A percentile compares a stretch with the other conserved stretches of the same genome.
Evolutionary conservation across 2,797 vertebrate species (phyloP).

Genomic region (Diceros bicornis): DNA sequence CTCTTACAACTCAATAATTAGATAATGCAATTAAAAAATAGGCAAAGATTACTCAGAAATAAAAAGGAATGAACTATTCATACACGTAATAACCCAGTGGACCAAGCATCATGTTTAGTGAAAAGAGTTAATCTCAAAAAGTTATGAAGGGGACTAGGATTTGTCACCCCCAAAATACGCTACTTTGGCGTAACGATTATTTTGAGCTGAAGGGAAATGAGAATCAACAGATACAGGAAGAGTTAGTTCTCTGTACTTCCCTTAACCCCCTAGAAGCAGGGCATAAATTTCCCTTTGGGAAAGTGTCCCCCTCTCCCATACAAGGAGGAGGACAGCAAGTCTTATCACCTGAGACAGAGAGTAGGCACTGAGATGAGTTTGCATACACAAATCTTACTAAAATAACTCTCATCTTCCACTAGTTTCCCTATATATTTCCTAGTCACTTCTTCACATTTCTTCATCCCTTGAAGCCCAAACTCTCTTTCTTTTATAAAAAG

Average conservation of each 20-base stretch:
- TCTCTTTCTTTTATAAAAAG: neutral
- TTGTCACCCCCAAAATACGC: neutral
- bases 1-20: neutral
- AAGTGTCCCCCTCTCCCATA: neutral
- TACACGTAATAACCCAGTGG: neutral
- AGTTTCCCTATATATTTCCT: too few species aligned
- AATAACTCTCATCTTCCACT: too few species aligned
- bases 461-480: neutral
- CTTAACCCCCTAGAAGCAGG: neutral
- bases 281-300: neutral
- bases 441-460: too few species aligned
- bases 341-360: neutral
- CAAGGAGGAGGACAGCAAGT: neutral
- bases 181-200: neutral
- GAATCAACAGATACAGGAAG: neutral
- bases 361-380: too few species aligned
- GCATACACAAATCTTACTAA: too few species aligned
- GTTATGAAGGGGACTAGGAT: neutral
- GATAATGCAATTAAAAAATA: neutral
- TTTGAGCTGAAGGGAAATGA: neutral
- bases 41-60: constrained; percentile 4
- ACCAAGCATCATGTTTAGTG: neutral
- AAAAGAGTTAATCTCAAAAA: neutral
- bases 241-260: neutral
- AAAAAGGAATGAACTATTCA: neutral